Evolutionary conservation across 2,113 vertebrate genomes (phyloP), one percentile per base, ranked within the genome.

Genomic region (Apus apus): DNA sequence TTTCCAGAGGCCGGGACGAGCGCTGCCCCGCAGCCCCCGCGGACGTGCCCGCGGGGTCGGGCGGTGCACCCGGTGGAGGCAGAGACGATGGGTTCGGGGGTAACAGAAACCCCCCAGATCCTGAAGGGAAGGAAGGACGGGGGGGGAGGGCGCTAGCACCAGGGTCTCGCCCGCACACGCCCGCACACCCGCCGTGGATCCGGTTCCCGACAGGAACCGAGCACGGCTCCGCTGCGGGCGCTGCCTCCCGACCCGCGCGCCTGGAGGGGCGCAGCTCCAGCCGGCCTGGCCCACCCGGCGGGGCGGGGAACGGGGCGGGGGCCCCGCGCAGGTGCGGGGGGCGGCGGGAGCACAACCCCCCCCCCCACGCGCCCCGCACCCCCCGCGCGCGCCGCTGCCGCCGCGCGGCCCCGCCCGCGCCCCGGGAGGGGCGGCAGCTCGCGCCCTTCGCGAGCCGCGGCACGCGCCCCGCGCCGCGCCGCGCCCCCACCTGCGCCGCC

Each of bases 381-480:
- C n/a, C n/a, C 23, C 50, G 58, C 50, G 51, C 77, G 82, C 54
- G 83, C 50, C 34, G 73, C 78, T 29, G 10, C 38, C 74, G 11
- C 62, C 79, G 32, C 34, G 72, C 77, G 32, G 26, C 65, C 48
- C 51, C 17, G 25, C 50, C 57, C 48, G 79, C 62, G 77, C 64
- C 46, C 90, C 68, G 18, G 71, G 77, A 36, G 57, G 45, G 34
- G 65, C 48, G 34, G 68, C 38, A 48, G 58, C 93, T 91, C 96
- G 90, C 95, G 91, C 94, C 96, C 50, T 85, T 56, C 48, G 74
- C 80, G 64, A 68, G 90, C 82, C 54, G 73, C 83, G 71, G 87
- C 96, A 96, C 96, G 96, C 96, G 96, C 95, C 85, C n/a, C n/a
- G n/a, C n/a, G n/a, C 83, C 46, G 81, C 73, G 29, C 75, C 73